Evolutionary conservation across 2,888 invertebrate species (phyloP), one percentile per base, ranked within the genome.

Genomic region (Sinelater perroti): DNA sequence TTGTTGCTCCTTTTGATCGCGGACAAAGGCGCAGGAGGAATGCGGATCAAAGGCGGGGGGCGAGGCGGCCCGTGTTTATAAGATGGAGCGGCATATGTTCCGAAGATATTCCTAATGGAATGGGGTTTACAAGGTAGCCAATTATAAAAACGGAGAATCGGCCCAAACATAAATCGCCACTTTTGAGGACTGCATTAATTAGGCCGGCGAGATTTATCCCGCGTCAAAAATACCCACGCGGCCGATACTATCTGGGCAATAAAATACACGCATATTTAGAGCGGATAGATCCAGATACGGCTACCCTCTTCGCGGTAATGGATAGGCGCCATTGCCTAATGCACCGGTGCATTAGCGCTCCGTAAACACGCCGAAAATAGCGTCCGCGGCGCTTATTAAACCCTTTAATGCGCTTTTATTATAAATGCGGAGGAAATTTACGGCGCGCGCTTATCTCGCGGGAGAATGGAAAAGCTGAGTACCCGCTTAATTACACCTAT

Each of bases 201-300:
- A 76, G 65, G 72, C 71, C 68, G 42, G 68, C 69, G 73, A 77
- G 77, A 77, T 77, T 77, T 77, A 77, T 76, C 69, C 70, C 63
- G 70, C 68, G 73, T 76, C 76, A 73, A 75, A 76, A 77, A 75
- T 77, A 72, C 76, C 76, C 75, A 75, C 74, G 74, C 75, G 69
- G 65, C 70, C 69, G 78, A 78, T 78, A 76, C 75, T 72, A 77
- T 77, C 77, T 68, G 65, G 56, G 73, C 72, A 75, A 75, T 76
- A 77, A 77, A 77, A 74, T 74, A 74, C 74, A 71, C 62, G 72
- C 75, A 76, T 75, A 75, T 77, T 76, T 76, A 76, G 73, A 70
- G 60, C 61, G 66, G 66, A 65, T 58, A 68, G 70, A 70, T 71
- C 66, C 63, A 58, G 64, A 67, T 63, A 56, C 56, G 56, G 60